Base-by-base conservation (phyloP, 1,140 invertebrate species). In the Dreissena polymorpha region DNA sequence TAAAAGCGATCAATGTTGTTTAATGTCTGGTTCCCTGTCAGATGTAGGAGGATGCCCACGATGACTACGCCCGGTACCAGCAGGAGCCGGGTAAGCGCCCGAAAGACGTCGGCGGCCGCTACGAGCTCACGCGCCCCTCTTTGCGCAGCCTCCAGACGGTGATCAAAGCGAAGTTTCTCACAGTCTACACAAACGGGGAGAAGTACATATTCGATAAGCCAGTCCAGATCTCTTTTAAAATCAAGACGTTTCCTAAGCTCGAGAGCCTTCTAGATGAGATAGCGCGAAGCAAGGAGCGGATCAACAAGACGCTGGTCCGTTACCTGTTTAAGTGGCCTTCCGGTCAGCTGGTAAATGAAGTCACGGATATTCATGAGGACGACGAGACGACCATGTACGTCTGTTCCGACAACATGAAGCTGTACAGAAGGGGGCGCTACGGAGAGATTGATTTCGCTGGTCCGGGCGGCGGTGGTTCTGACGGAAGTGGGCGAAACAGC, bases 251-350 rank as follows among this genome's bases (percentile, higher is more conserved):
- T 69, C 51, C 65, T 10, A 7, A 16, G 5, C 39, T 78, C 13
- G 50, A 55, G 10, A 16, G 5, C 10, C 67, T 78, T 12, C 16
- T 53, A 5, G 67, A 78, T 21, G 76, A 78, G 39, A 78, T 78
- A 18, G 6, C 21, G 25, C 21, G 55, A 25, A 14, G 13, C 18
- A 76, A 60, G 29, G 27, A 49, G 23, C 10, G 7, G 3, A n/a
- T 64, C 13, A 68, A 27, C 49, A 68, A 55, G 14, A 51, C 14
- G 7, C 39, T 14, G 18, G 75, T 77, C 3, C n/a, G 13, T 23
- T 67, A 14, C 13, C 60, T 78, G 67, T 78, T 29, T 49, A 78
- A 29, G 21, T 78, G 76, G 76, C 76, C 76, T 1, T 18, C 12
- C 5, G 76, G 65, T 27, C 39, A 70, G 7, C n/a, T n/a, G n/a